Evolutionary conservation across 2,113 vertebrate genomes (phyloP), one percentile per base, ranked within the genome.

Genomic region (Rhegmatorhina hoffmannsi): DNA sequence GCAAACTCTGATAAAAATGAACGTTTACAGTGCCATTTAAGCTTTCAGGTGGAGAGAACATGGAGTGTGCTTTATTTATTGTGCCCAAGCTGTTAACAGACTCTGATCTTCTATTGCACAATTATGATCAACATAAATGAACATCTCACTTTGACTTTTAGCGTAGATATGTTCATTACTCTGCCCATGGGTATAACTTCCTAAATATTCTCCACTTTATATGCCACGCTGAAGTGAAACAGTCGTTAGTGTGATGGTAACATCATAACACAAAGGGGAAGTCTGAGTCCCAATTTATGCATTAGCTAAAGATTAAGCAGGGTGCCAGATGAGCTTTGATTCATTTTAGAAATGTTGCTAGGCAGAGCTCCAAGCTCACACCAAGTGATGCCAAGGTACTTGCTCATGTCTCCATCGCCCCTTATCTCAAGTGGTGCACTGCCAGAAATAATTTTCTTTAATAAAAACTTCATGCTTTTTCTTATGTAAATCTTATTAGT

Each of bases 341-440:
- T 74, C 43, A 29, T 84, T 74, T 90, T 62, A 90, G 72, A 95
- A 88, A 84, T 44, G 28, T 93, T 68, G 79, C 64, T 63, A 88
- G 87, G 78, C 92, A 95, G 82, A 88, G 34, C 76, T 92, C 94
- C 95, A 95, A 70, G 59, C 67, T 95, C 43, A 55, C 50, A 70
- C 40, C 47, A 66, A 89, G 55, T 18, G 49, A 89, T 91, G 91
- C 87, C 89, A 93, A 95, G 72, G 67, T 87, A 75, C 86, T 93
- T 93, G 58, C 82, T 96, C 87, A 60, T 92, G 87, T 95, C 90
- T 93, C 75, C 72, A 52, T 84, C 0, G 0, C 50, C 62, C 55
- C 75, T 88, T 95, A 95, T 90, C 91, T 94, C 60, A 90, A 91
- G 38, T 55, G 55, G 29, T 88, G 26, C 53, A 92, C 47, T 81